Conservation (phyloP, 2,797 vertebrate genomes). For the Acestrorhynchus altus region DNA sequence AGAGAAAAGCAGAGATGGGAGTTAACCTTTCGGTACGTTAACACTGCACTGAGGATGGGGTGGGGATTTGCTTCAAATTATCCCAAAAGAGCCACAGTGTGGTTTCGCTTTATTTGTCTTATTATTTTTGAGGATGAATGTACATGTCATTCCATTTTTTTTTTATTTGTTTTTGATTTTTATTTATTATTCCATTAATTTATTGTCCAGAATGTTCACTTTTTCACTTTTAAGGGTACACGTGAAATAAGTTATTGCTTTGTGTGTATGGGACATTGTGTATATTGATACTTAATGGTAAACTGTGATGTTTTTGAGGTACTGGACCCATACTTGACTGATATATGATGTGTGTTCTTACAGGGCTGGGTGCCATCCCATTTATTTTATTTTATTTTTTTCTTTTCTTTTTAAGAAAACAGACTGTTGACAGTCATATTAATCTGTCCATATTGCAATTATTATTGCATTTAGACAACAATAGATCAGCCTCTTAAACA, state of each 20-base stretch:
- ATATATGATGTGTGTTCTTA: constrained; percentile 13
- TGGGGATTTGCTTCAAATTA: constrained; percentile 61
- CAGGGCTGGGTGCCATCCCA: neutral
- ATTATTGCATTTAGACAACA: neutral
- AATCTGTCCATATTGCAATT: neutral
- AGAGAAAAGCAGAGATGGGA: constrained; percentile 27
- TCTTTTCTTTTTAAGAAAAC: neutral
- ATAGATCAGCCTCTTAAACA: no score
- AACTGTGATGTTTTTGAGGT: constrained; percentile 46
- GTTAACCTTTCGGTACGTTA: constrained; percentile 56
- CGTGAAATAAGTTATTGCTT: constrained; percentile 42
- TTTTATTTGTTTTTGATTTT: constrained; percentile 51
- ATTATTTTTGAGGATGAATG: constrained; percentile 46
- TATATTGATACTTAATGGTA: constrained; percentile 19
- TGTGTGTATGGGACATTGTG: neutral
- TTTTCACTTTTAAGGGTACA: constrained; percentile 60
- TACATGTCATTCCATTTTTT: constrained; percentile 67
- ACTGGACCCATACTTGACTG: constrained; percentile 16
- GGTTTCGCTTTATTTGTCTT: constrained; percentile 68
- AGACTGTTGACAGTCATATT: neutral
- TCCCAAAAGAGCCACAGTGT: constrained; percentile 68
- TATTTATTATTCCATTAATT: constrained; percentile 82
- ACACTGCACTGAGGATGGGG: constrained; percentile 75
- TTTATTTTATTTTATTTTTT: neutral
- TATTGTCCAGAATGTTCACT: constrained; percentile 75